A percentile compares a stretch with the other conserved stretches of the same genome.
Conservation (phyloP, 1,140 invertebrate species). For the Caenorhabditis remanei region DNA sequence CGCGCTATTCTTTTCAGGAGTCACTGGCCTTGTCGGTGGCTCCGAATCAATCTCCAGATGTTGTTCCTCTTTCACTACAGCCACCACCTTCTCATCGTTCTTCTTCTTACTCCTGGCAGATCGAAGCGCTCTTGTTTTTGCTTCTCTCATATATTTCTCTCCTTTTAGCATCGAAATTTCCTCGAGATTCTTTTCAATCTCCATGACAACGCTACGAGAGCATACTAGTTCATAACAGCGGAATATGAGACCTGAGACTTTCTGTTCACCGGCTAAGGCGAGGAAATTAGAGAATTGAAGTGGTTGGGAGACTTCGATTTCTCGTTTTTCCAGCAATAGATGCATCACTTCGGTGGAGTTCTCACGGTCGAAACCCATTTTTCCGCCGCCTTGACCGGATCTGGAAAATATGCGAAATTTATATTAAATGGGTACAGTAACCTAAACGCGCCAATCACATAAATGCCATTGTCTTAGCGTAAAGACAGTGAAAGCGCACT, state of each 20-base stretch:
- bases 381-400: conserved; percentile 27
- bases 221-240: conserved; percentile 58
- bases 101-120: conserved; percentile 48
- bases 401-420: background rate
- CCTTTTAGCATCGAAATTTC: conserved; percentile 59
- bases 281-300: background rate
- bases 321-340: conserved; percentile 8
- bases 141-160: conserved; percentile 62
- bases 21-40: background rate
- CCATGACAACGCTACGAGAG: conserved; percentile 54
- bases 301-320: background rate
- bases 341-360: conserved; percentile 56
- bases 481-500: no score
- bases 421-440: background rate
- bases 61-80: background rate
- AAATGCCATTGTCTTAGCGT: no score
- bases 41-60: conserved; percentile 3
- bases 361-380: conserved; percentile 51
- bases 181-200: conserved; percentile 59
- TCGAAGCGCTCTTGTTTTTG: conserved; percentile 52
- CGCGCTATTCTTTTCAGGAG: conserved; percentile 25
- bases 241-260: conserved; percentile 26
- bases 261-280: conserved; percentile 8
- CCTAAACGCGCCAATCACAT: no score
- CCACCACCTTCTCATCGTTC: conserved; percentile 7